phyloP scores from a whole-genome alignment of 2,888 invertebrate species.

The Drosophila meridiana region DNA sequence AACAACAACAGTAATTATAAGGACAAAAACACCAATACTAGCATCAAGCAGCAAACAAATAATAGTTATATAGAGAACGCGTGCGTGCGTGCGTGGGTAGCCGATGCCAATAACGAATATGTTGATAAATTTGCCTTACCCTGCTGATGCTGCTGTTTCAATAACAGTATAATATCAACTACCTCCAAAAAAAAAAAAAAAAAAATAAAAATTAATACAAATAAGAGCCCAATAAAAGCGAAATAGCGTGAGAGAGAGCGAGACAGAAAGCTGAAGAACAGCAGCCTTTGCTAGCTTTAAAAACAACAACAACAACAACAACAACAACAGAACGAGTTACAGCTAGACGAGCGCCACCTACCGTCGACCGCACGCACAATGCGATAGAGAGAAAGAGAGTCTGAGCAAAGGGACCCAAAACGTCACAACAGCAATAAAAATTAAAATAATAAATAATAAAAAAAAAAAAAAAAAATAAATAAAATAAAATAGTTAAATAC shows the following conservation, averaged over 20 bases:
- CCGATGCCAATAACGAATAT: conserved; percentile 14
- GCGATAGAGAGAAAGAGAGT: conserved; percentile 13
- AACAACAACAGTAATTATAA: conserved; percentile 12
- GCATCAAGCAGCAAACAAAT: conserved; percentile 10
- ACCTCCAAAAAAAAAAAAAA: conserved; percentile 59
- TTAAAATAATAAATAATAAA: neutral
- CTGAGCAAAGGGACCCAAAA: conserved; percentile 26
- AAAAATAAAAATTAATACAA: conserved; percentile 45
- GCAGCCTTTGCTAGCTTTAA: conserved; percentile 16
- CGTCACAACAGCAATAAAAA: conserved; percentile 19
- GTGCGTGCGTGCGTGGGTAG: conserved; percentile 20
- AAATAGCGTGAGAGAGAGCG: neutral
- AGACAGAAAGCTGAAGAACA: conserved; percentile 3
- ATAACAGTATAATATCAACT: conserved; percentile 47
- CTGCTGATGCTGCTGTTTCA: conserved; percentile 24
- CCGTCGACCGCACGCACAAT: conserved; percentile 37
- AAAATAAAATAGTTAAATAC: too few species aligned
- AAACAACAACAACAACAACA: neutral
- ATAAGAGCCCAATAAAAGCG: conserved; percentile 21
- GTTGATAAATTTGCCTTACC: conserved; percentile 25
- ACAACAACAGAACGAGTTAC: neutral
- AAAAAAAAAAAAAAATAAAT: conserved; percentile 1
- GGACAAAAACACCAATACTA: conserved; percentile 11
- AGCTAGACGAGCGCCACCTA: conserved; percentile 52
- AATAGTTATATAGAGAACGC: neutral